These are phyloP conservation scores for Potamilus streckersoni DNA, from an alignment of 1,140 invertebrate genomes.

Conservation along the genomic window DNA sequence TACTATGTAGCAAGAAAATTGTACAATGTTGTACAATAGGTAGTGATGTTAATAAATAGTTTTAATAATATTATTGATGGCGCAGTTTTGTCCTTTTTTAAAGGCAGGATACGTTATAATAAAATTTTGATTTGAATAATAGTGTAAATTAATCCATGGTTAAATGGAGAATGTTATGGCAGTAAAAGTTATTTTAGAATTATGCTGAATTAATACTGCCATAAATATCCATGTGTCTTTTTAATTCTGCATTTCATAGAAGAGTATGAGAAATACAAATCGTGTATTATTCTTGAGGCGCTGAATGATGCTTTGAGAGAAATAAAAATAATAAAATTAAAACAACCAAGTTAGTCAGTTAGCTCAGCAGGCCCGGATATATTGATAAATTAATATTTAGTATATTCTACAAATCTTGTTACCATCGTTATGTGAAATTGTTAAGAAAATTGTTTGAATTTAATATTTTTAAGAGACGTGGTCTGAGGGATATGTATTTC, in stretches of 20 bases:
- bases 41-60: too few species aligned
- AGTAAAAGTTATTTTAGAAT: too few species aligned
- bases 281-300: neutral
- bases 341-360: neutral
- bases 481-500: constrained; percentile 7
- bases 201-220: too few species aligned
- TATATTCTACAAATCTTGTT: neutral
- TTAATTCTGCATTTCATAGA: neutral
- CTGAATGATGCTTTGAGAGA: neutral
- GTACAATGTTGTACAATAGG: too few species aligned
- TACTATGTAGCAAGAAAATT: too few species aligned
- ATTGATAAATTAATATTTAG: constrained; percentile 18
- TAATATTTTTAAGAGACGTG: constrained; percentile 1
- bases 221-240: too few species aligned
- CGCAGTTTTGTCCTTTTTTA: too few species aligned
- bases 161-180: too few species aligned
- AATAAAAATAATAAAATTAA: neutral
- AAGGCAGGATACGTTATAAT: too few species aligned
- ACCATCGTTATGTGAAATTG: neutral
- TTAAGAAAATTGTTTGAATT: constrained; percentile 12
- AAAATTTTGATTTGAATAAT: too few species aligned
- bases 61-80: too few species aligned
- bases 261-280: neutral
- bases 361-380: neutral
- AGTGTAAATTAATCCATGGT: neutral